Conservation (phyloP, 2,888 invertebrate species). For the Trichopria drosophilae region DNA sequence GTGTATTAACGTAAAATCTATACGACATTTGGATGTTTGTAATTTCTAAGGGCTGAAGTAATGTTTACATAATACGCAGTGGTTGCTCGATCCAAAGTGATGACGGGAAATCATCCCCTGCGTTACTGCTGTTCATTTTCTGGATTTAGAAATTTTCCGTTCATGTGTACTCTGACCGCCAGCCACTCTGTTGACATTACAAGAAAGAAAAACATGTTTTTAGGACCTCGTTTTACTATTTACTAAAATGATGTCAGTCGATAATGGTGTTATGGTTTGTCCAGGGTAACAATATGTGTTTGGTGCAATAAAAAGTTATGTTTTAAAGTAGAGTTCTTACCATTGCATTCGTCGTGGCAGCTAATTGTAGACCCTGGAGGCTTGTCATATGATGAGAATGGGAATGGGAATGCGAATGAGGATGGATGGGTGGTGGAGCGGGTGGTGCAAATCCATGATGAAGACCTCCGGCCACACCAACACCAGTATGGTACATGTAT, state of each 20-base stretch:
- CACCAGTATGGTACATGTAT: conserved; percentile 58
- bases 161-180: conserved; percentile 94
- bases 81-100: too few species aligned
- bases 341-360: conserved; percentile 66
- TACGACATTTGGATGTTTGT: too few species aligned
- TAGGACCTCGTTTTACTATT: neutral
- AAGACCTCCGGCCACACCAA: conserved; percentile 54
- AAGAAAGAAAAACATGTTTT: conserved; percentile 31
- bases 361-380: conserved; percentile 62
- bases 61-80: too few species aligned
- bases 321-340: conserved; percentile 53
- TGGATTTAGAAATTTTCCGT: too few species aligned
- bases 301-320: neutral
- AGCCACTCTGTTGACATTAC: conserved; percentile 77
- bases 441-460: conserved; percentile 58
- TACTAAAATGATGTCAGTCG: neutral
- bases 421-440: conserved; percentile 57
- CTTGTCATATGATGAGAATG: conserved; percentile 62
- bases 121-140: too few species aligned
- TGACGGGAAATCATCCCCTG: too few species aligned
- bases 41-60: too few species aligned
- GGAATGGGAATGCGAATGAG: conserved; percentile 58
- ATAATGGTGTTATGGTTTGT: neutral
- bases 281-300: neutral
- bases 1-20: too few species aligned